phyloP scores from a whole-genome alignment of 2,113 vertebrate species.

The Sinosuthora webbiana region DNA sequence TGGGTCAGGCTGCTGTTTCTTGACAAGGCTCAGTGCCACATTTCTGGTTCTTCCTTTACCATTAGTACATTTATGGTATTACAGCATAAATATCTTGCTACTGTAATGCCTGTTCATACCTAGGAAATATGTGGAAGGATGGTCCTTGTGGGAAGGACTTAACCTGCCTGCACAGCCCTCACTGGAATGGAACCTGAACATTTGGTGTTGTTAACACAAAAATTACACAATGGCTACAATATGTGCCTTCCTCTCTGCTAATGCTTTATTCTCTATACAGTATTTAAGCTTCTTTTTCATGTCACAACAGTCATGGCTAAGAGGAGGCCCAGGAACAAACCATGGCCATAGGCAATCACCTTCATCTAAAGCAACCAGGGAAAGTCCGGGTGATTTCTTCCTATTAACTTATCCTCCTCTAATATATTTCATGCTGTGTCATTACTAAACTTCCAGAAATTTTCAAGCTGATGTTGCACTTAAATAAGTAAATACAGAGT shows the following conservation, averaged over 20 bases:
- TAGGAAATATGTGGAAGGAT: neutral
- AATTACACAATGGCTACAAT: neutral
- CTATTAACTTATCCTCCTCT: neutral
- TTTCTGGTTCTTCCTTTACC: neutral
- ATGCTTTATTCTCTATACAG: neutral
- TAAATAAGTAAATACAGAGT: neutral
- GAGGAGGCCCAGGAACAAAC: neutral
- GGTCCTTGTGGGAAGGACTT: neutral
- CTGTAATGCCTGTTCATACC: accelerated
- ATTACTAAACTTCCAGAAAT: neutral
- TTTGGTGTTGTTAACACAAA: accelerated
- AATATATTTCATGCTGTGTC: neutral
- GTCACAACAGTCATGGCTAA: neutral
- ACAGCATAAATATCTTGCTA: neutral
- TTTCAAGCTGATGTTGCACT: neutral
- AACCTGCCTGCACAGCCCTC: neutral
- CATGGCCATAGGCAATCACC: neutral
- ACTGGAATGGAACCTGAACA: neutral
- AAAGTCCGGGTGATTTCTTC: neutral
- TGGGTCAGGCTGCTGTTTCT: neutral
- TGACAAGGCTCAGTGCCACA: accelerated
- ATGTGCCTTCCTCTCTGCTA: neutral
- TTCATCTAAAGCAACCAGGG: neutral
- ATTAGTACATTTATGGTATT: neutral
- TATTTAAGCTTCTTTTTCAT: neutral